Evolutionary conservation across 2,797 vertebrate species (phyloP).

Genomic region (Astyanax mexicanus): DNA sequence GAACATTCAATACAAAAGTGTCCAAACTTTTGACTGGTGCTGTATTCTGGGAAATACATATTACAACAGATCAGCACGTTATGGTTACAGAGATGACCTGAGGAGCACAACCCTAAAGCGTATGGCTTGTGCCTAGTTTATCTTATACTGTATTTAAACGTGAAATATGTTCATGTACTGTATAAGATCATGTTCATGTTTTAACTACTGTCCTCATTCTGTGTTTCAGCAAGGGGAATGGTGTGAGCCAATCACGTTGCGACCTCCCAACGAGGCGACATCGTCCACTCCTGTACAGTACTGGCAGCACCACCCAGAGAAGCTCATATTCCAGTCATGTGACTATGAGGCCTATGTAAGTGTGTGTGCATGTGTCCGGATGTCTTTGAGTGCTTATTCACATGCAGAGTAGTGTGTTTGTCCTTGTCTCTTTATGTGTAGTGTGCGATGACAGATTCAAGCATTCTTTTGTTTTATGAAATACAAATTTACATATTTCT

Average conservation of each 20-base stretch:
- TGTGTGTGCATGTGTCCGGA: conserved; percentile 52
- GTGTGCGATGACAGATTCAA: neutral
- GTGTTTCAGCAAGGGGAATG: conserved; percentile 94
- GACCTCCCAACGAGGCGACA: conserved; percentile 97
- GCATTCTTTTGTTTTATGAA: conserved; percentile 11
- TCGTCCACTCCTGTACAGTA: conserved; percentile 98
- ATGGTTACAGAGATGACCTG: too few species aligned
- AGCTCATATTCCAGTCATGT: conserved; percentile 99
- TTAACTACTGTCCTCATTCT: conserved; percentile 29
- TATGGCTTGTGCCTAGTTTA: neutral
- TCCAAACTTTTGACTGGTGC: too few species aligned
- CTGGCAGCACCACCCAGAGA: conserved; percentile 99
- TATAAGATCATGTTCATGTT: neutral
- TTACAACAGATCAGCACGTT: too few species aligned
- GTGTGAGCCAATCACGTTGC: conserved; percentile 97
- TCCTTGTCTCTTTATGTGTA: neutral
- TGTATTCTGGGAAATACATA: too few species aligned
- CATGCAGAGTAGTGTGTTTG: neutral
- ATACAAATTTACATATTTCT: neutral
- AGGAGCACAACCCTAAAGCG: neutral
- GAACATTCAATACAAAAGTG: too few species aligned
- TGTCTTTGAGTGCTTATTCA: neutral
- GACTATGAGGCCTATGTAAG: conserved; percentile 99
- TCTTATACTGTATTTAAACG: neutral
- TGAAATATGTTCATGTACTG: too few species aligned